Evolutionary conservation across 2,113 vertebrate species (phyloP).

Genomic region (Melanotaenia duboulayi): DNA sequence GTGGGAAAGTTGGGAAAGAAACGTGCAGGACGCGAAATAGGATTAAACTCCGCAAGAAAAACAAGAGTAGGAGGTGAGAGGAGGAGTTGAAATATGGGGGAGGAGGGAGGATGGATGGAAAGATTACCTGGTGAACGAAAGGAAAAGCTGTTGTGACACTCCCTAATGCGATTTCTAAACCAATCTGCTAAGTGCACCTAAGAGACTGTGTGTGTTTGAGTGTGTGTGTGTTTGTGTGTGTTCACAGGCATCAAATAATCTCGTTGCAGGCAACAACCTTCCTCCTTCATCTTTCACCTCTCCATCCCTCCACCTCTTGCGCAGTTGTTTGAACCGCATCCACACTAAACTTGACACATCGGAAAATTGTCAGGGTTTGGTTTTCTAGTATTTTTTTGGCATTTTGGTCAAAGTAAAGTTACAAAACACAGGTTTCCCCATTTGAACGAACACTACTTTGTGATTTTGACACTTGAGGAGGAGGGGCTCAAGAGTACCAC

Average conservation of each 20-base stretch:
- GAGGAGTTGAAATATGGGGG: constrained; percentile 2
- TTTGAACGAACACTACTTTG: neutral
- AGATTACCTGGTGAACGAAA: constrained; percentile 74
- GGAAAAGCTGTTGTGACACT: constrained; percentile 72
- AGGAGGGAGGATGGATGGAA: constrained; percentile 45
- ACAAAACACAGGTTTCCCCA: neutral
- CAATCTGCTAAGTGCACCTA: constrained; percentile 81
- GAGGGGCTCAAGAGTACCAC: too few relatives aligned
- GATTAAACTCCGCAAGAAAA: constrained; percentile 13
- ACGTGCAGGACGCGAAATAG: neutral
- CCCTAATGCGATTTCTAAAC: constrained; percentile 79
- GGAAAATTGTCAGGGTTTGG: neutral
- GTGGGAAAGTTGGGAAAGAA: neutral
- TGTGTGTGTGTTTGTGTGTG: constrained; percentile 50
- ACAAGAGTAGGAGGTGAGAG: neutral
- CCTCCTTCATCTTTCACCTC: constrained; percentile 28
- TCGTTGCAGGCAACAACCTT: constrained; percentile 59
- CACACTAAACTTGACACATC: constrained; percentile 1
- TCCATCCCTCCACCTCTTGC: constrained; percentile 9
- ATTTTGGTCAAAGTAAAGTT: neutral
- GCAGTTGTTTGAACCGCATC: constrained; percentile 7
- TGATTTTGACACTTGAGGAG: too few relatives aligned
- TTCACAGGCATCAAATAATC: constrained; percentile 68
- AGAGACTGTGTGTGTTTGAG: constrained; percentile 42
- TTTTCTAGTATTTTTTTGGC: too few relatives aligned